Percentiles rank a stretch among this genome's conserved stretches.
These are phyloP conservation scores for Coenonympha glycerion DNA, from an alignment of 2,888 invertebrate genomes.

Conservation along the genomic window DNA sequence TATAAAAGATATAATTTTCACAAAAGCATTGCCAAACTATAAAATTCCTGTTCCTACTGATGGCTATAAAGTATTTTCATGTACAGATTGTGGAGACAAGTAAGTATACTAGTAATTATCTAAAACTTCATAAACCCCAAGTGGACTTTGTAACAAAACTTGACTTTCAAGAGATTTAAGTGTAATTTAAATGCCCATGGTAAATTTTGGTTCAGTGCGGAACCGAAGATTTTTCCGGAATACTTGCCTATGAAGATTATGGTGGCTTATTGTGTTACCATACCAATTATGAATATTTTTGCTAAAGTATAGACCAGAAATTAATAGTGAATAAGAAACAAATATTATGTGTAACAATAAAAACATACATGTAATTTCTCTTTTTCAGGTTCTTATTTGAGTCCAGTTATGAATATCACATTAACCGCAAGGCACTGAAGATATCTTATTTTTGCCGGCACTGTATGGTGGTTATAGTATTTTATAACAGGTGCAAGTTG, in stretches of 20 bases:
- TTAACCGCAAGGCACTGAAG: conserved; percentile 61
- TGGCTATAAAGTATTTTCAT: conserved; percentile 64
- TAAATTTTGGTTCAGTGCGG: no score
- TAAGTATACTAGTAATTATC: conserved; percentile 38
- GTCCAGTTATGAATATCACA: conserved; percentile 54
- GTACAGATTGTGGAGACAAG: conserved; percentile 75
- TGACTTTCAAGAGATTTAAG: no score
- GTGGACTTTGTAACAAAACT: no score
- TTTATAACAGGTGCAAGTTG: conserved; percentile 65
- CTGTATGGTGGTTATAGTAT: conserved; percentile 52
- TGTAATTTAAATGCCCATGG: no score
- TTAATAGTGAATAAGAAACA: no score
- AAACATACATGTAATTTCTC: background rate
- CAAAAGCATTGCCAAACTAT: conserved; percentile 56
- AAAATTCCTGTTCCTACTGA: conserved; percentile 44
- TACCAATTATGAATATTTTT: no score
- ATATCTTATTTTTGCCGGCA: conserved; percentile 57
- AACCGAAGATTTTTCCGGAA: no score
- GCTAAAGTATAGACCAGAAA: no score
- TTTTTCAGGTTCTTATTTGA: conserved; percentile 61
- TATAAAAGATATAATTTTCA: conserved; percentile 61
- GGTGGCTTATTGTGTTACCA: no score
- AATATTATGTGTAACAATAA: background rate
- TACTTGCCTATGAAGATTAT: no score
- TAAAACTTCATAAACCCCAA: no score